Percentiles rank a stretch among this genome's conserved stretches.
Evolutionary conservation across 2,888 invertebrate genomes (phyloP).

Genomic region (Piscicola geometra): DNA sequence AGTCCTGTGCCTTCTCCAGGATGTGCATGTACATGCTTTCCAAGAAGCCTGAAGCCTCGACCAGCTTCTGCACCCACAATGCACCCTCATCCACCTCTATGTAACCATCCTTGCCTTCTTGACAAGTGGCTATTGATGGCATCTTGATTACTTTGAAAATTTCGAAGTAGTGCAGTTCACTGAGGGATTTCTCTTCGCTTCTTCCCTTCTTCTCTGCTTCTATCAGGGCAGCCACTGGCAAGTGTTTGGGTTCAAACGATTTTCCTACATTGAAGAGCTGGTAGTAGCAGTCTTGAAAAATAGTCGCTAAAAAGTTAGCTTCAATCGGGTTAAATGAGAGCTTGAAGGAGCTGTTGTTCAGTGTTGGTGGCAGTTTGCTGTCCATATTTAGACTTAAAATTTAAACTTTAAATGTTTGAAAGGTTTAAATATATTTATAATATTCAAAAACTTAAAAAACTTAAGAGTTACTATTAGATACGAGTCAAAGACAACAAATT

Average conservation of each 20-base stretch:
- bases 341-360: not conserved
- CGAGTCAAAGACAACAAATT: no score
- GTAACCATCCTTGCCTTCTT: not conserved
- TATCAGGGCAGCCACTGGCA: not conserved
- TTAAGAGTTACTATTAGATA: no score
- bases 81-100: slow-evolving; percentile 11
- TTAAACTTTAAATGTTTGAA: no score
- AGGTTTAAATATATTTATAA: no score
- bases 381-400: not conserved
- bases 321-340: slow-evolving; percentile 29
- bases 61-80: slow-evolving; percentile 19
- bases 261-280: slow-evolving; percentile 29
- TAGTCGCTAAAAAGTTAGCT: slow-evolving; percentile 28
- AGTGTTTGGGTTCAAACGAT: not conserved
- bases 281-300: slow-evolving; percentile 27
- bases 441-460: no score
- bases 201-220: slow-evolving; percentile 10
- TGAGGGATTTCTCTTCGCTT: not conserved
- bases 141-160: not conserved
- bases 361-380: not conserved
- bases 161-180: no score
- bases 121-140: not conserved
- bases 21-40: slow-evolving; percentile 21
- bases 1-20: slow-evolving; percentile 19
- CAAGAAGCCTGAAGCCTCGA: slow-evolving; percentile 27